Evolutionary conservation across 2,888 invertebrate species (phyloP), one percentile per base, ranked within the genome.

Genomic region (Trachelus troglodyta): DNA sequence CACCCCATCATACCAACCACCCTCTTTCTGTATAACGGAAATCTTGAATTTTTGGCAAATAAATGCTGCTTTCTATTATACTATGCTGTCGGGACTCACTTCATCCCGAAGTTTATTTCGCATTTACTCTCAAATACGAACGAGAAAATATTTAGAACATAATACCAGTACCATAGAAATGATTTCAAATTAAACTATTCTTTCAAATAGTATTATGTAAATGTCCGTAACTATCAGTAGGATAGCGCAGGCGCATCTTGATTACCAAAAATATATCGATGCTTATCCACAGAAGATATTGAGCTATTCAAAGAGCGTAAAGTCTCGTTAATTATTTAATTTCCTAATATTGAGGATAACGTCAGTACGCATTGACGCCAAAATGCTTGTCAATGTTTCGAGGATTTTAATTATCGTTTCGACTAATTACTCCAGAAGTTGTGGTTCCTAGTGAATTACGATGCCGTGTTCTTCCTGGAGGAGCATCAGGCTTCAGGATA

Each of bases 31-130:
- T 56, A 3, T 56, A 56, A 56, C 56, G 56, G 56, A 9, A 56
- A 23, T 56, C 30, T 12, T 81, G 82, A 87, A 87, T 86, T 87
- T 85, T 87, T 84, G 85, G 84, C 87, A 88, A 89, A 89, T 87
- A 89, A 83, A 35, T 81, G 85, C 87, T 86, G 85, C 85, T 85
- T 40, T 56, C 23, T 23, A 2, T 23, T 23, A 23, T 9, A 2
- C 56, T 23, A 23, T 9, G 56, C 56, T 56, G 23, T 23, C 56
- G 23, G 56, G 56, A 23, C 56, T 15, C 23, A 23, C 23, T 40
- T 40, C 15, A 40, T 40, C 40, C 6, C 1, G 40, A 40, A 40
- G 23, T 56, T 56, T 56, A 56, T 56, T 2, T 56, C 56, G 56
- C 56, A 56, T 9, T 23, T 23, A 0, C 2, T 56, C 23, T 23